Evolutionary conservation across 1,140 invertebrate genomes (phyloP).

Genomic region (Odontomachus brunneus): DNA sequence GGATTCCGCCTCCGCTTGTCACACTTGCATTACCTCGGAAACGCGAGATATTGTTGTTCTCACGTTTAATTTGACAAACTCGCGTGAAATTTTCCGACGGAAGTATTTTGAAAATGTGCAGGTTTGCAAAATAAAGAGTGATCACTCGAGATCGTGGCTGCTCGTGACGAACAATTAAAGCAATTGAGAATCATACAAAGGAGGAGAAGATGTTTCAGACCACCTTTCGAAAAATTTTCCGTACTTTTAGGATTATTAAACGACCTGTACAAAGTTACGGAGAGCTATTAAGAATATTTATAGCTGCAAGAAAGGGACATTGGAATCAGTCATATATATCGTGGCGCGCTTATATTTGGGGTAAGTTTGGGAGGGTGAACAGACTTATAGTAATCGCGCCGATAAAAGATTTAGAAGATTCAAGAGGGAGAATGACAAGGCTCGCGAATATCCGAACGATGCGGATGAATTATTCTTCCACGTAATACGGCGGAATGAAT

Average conservation of each 20-base stretch:
- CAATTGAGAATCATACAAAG: background rate
- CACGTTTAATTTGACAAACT: background rate
- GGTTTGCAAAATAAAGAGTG: background rate
- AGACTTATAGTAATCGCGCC: no score
- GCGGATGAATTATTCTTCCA: background rate
- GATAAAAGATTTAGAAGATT: constrained; percentile 2
- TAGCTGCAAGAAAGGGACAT: background rate
- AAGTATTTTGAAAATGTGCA: background rate
- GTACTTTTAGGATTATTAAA: background rate
- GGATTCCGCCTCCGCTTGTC: background rate
- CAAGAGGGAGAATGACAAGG: background rate
- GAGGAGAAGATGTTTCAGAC: background rate
- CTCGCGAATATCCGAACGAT: background rate
- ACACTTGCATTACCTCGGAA: background rate
- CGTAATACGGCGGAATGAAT: no score
- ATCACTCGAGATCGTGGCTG: no score
- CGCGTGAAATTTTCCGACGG: background rate
- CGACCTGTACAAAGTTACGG: background rate
- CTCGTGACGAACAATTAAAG: background rate
- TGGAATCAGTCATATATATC: background rate
- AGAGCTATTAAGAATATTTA: constrained; percentile 14
- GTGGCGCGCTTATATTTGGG: background rate
- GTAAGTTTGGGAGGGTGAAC: no score
- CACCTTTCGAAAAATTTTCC: background rate
- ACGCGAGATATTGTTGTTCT: background rate